Conservation (phyloP, 2,113 vertebrate species). For the Trematomus loennbergii region DNA sequence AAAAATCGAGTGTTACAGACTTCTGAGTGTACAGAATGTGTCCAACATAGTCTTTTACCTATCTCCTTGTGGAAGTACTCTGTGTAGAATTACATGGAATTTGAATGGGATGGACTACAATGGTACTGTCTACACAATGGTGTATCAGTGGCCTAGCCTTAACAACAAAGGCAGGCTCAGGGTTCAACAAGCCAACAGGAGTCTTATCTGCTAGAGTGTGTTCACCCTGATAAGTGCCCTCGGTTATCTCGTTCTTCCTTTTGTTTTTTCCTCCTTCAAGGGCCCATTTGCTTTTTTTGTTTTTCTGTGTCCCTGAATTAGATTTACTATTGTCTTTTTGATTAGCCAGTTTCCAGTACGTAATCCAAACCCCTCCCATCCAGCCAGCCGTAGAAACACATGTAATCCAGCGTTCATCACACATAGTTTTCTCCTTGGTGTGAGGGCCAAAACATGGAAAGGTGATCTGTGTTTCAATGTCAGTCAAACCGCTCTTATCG, state of each 20-base stretch:
- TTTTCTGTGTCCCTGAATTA: neutral
- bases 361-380: neutral
- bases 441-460: conserved; percentile 46
- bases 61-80: conserved; percentile 47
- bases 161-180: conserved; percentile 59
- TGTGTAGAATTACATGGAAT: conserved; percentile 54
- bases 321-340: neutral
- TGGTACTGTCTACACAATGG: conserved; percentile 57
- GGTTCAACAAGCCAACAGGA: conserved; percentile 51
- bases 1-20: neutral
- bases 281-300: conserved; percentile 20
- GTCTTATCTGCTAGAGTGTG: conserved; percentile 67
- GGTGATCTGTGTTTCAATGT: conserved; percentile 56
- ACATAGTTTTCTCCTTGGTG: conserved; percentile 32
- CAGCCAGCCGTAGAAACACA: conserved; percentile 18
- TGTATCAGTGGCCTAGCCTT: conserved; percentile 53
- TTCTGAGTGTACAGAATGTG: conserved; percentile 16
- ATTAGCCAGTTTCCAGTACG: neutral
- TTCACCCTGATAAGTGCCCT: conserved; percentile 52
- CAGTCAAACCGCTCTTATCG: conserved; percentile 76
- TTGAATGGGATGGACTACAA: conserved; percentile 40
- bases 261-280: conserved; percentile 18
- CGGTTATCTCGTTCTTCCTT: conserved; percentile 38
- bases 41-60: conserved; percentile 38
- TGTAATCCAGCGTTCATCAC: conserved; percentile 30